Base-by-base conservation (phyloP, 1,140 invertebrate genomes). In the Diabrotica undecimpunctata region DNA sequence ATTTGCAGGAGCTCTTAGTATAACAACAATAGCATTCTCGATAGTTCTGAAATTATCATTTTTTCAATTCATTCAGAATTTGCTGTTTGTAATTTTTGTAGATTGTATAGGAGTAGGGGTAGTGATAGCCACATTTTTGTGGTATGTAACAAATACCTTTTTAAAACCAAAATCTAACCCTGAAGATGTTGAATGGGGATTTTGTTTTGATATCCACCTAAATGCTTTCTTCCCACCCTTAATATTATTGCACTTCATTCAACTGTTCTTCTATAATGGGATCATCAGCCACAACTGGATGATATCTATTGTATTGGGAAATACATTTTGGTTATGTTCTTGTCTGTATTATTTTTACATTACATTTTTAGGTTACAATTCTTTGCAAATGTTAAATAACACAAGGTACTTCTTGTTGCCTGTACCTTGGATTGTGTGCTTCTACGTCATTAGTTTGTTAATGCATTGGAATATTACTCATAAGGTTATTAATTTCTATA, bases 141-240 rank as follows among this genome's bases (percentile, higher is more conserved):
- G 94, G 94, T 89, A 91, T 78, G 67, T 96, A 35, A 87, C 87
- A 54, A 99, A 99, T 81, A 88, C 87, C 72, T 98, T 95, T 80
- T 82, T 99, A 72, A 81, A 91, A 56, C 86, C 88, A 73, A 87
- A 91, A 76, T 78, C 76, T 57, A 77, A 78, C 67, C 86, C 85
- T 39, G 85, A 89, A 51, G 92, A 95, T 80, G 95, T 99, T 58
- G 97, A 99, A 80, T 99, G 97, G 97, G 97, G 92, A 3, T 99
- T 98, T 81, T 90, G 94, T 37, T 99, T 99, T 82, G 97, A 99
- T 81, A 94, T 99, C 51, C 97, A 99, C 82, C 85, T 99, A 64
- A 99, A 99, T 83, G 97, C 97, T 7, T 97, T 97, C 80, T 97
- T 99, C 81, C 97, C 97, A 61, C 87, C 96, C 5, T 83, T 99